Base-by-base conservation (phyloP, 2,113 vertebrate genomes). In the Peromyscus maniculatus region DNA sequence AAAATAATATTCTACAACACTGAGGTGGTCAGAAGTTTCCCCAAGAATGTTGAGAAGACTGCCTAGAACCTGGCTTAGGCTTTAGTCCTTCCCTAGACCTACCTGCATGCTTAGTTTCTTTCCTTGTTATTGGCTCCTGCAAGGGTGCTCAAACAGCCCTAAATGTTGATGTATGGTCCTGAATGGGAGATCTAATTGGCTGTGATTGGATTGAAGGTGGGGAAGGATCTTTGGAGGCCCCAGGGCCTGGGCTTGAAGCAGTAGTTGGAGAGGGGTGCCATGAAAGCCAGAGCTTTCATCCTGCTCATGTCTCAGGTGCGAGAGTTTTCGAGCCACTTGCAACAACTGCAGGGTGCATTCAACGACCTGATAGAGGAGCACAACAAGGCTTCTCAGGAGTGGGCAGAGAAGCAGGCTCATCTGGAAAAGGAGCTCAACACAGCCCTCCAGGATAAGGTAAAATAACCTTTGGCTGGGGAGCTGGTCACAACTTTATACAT, bases 381-480 rank as follows among this genome's bases (percentile, higher is more conserved):
- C 93, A 98, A 96, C 4, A 92, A 96, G 4, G 97, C 99, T 59
- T 93, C 99, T 97, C 97, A 80, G 17, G 98, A 99, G 67, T 99
- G 99, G 33, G 92, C 46, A 28, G 98, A 97, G 43, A 98, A 98
- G 96, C 98, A 98, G 67, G 95, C 22, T 3, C 93, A 96, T 10
- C 98, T 99, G 9, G 98, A 99, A 97, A 98, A 84, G 0, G 99
- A 99, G 21, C 99, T 99, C 24, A 83, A 49, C 36, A 91, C 97
- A 43, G 98, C 99, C 28, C 95, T 99, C 7, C 98, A 98, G 33
- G 98, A 99, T 90, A 99, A 99, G 99, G 99, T 99, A 43, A 43
- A 43, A 43, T 43, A 89, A 98, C 94, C 11, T 36, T 39, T 33
- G 12, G 7, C 69, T 1, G 33, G 26, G 77, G 62, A 43, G 71